Evolutionary conservation across 2,888 invertebrate species (phyloP), one percentile per base, ranked within the genome.

Genomic region (Tromatobia lineatoria): DNA sequence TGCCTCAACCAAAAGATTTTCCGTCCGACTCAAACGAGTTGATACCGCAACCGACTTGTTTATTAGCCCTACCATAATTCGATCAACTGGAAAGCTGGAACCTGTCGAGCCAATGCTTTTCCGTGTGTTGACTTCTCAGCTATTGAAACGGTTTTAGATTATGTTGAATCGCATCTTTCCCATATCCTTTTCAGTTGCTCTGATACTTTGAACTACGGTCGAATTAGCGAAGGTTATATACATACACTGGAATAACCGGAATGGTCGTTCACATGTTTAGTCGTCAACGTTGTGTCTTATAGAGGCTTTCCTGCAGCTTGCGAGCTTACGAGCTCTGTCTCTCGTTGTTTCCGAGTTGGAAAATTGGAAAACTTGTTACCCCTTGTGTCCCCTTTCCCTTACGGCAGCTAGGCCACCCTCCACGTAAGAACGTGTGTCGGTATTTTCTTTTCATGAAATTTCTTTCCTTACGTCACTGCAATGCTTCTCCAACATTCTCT

Each of bases 331-430:
- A 67, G 47, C 66, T 34, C 57, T 15, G 11, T 74, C 74, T 73
- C 47, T 57, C 77, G 45, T 47, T 52, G 75, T 75, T 66, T 66
- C 64, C 57, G 38, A 80, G 75, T 83, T 76, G 80, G 83, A 83
- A 83, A 83, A 83, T 83, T 83, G 83, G 83, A 83, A 83, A 83
- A 83, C 83, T 83, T 80, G 75, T 83, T 83, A 79, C 74, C 50
- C 52, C 15, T 34, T 8, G 25, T 64, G 66, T 54, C 29, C 29
- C 25, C 25, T 42, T 76, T 54, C 45, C 57, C 34, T 4, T 64
- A 18, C 42, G 64, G 42, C 64, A 18, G 3, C 61, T n/a, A 38
- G 42, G 8, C 52, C n/a, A 34, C 25, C 13, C 38, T 34, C 20
- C n/a, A n/a, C 42, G 25, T 29, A 42, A 18, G 18, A 45, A 59